Base-by-base conservation (phyloP, 2,797 vertebrate species). In the Ambastaia sidthimunki region DNA sequence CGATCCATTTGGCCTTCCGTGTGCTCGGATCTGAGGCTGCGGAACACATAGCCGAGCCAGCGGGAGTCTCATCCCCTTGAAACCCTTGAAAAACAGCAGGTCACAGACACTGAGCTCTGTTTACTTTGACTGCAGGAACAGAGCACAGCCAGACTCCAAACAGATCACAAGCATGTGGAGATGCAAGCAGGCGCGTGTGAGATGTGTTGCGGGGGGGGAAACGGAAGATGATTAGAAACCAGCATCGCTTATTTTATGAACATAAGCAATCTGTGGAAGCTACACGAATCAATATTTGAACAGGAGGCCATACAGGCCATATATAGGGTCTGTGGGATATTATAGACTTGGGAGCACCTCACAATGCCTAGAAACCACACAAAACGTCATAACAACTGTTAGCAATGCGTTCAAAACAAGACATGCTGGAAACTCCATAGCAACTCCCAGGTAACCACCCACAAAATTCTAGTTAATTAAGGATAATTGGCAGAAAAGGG, bases 1-100 rank as follows among this genome's bases (percentile, higher is more conserved):
- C 76, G 77, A 59, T 23, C 19, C 13, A 70, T 47, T 48, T 31
- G 23, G 57, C 57, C 57, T 60, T 60, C 13, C 4, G 48, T 31
- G 59, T 23, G 59, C 59, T 79, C 76, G 11, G 57, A 65, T 72
- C 63, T 25, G 80, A 19, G 57, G 67, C 11, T 4, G 67, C 75
- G 71, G 47, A 71, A 59, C 74, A 69, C 31, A 47, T 41, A 69
- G 7, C 28, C 66, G 12, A 70, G 31, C 23, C 28, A 60, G 52
- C 37, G 9, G 66, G 70, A 62, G 70, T 41, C n/a, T 47, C 25
- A 1, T 71, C 31, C 44, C 71, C 62, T 76, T 44, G 44, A 68
- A 66, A 23, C 65, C 23, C 21, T 62, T 71, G 44, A 19, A 80
- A 13, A 69, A 68, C 76, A 65, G 76, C 68, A 69, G 62, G 71